Percentiles rank a stretch among this genome's conserved stretches.
These are phyloP conservation scores for Catocala nupta DNA, from an alignment of 2,888 invertebrate genomes.

Conservation along the genomic window DNA sequence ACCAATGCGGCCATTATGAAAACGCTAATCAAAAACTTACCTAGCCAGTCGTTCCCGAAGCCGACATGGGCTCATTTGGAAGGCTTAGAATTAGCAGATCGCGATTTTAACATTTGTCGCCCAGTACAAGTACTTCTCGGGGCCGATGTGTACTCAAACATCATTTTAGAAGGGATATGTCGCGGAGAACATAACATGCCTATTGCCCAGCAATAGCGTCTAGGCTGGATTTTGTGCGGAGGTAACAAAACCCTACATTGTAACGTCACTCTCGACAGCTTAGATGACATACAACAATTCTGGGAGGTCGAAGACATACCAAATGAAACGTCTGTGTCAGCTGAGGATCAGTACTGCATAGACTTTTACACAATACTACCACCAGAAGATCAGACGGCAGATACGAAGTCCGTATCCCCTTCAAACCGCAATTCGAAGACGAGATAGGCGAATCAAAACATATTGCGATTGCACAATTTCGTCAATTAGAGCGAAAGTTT, in stretches of 20 bases:
- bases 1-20: constrained; percentile 6
- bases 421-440: too few relatives aligned
- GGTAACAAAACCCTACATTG: neutral
- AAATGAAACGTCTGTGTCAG: neutral
- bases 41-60: neutral
- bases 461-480: too few relatives aligned
- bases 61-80: neutral
- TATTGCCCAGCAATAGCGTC: constrained; percentile 4
- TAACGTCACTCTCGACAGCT: neutral
- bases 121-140: constrained; percentile 6
- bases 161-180: constrained; percentile 3
- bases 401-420: neutral
- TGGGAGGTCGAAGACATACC: constrained; percentile 2
- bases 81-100: constrained; percentile 14
- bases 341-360: neutral
- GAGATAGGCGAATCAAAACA: too few relatives aligned
- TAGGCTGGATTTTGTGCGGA: constrained; percentile 12
- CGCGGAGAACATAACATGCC: neutral
- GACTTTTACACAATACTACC: neutral
- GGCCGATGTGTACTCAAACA: constrained; percentile 1
- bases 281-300: constrained; percentile 2
- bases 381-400: neutral
- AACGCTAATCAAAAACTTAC: neutral
- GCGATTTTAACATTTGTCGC: neutral
- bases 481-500: too few relatives aligned